Conservation (phyloP, 2,888 invertebrate species). For the Dorcus parallelipipedus region DNA sequence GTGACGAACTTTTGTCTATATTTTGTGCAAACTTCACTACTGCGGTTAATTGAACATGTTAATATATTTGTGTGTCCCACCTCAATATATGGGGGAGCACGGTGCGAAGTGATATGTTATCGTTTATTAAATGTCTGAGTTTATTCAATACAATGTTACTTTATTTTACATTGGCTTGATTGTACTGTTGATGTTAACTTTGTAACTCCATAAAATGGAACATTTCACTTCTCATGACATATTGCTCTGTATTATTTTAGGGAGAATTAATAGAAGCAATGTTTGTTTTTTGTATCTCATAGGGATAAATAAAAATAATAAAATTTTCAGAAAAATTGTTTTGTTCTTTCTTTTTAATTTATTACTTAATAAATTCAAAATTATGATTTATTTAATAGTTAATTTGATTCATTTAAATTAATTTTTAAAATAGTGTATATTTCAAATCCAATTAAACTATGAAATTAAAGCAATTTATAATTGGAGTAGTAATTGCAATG, state of each 20-base stretch:
- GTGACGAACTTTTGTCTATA: slow-evolving; percentile 18
- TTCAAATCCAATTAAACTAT: too few relatives aligned
- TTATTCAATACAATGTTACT: slow-evolving; percentile 27
- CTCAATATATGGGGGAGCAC: slow-evolving; percentile 5
- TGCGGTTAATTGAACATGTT: slow-evolving; percentile 14
- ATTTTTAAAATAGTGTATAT: too few relatives aligned
- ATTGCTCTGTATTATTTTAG: slow-evolving; percentile 57
- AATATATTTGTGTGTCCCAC: background rate
- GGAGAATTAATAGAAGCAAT: slow-evolving; percentile 52
- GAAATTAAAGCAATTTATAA: too few relatives aligned
- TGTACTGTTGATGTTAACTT: slow-evolving; percentile 15
- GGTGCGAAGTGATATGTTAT: slow-evolving; percentile 38
- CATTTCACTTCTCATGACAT: slow-evolving; percentile 46
- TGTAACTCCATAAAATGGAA: slow-evolving; percentile 29
- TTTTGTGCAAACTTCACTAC: slow-evolving; percentile 16
- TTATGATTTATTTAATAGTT: too few relatives aligned
- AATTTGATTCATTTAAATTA: too few relatives aligned
- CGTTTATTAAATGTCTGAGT: slow-evolving; percentile 19
- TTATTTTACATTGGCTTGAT: slow-evolving; percentile 20
- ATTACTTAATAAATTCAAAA: too few relatives aligned
- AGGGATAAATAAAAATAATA: slow-evolving; percentile 54
- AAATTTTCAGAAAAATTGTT: slow-evolving; percentile 52
- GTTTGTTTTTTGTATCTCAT: slow-evolving; percentile 64
- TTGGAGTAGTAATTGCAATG: too few relatives aligned
- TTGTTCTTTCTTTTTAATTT: too few relatives aligned